Conservation (phyloP, 1,140 invertebrate species). For the Drosophila willistoni region DNA sequence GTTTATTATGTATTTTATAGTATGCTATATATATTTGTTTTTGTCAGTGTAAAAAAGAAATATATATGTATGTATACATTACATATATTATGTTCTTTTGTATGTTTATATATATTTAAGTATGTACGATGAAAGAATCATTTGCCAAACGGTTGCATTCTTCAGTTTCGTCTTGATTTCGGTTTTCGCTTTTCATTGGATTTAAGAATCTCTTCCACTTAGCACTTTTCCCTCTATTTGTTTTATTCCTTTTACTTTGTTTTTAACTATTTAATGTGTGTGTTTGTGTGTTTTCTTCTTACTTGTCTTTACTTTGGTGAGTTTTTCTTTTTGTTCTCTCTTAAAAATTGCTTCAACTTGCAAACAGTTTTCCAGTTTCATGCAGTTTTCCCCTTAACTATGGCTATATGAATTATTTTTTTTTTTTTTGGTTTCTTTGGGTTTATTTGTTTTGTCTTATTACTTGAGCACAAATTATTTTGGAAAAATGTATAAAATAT, state of each 20-base stretch:
- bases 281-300: neutral
- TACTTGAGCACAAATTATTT: slow-evolving; percentile 64
- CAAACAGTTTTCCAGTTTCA: slow-evolving; percentile 58
- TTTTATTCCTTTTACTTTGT: slow-evolving; percentile 40
- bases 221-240: slow-evolving; percentile 38
- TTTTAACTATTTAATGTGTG: slow-evolving; percentile 60
- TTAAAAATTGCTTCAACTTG: slow-evolving; percentile 72
- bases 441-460: slow-evolving; percentile 16
- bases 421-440: slow-evolving; percentile 22
- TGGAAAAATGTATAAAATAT: slow-evolving; percentile 67
- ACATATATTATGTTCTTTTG: slow-evolving; percentile 31
- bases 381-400: slow-evolving; percentile 55
- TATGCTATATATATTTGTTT: slow-evolving; percentile 66
- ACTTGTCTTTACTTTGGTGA: slow-evolving; percentile 24
- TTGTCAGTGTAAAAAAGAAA: slow-evolving; percentile 72
- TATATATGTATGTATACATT: slow-evolving; percentile 51
- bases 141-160: slow-evolving; percentile 53
- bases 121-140: slow-evolving; percentile 57
- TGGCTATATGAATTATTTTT: slow-evolving; percentile 47
- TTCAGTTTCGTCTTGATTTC: neutral
- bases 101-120: slow-evolving; percentile 30
- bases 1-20: slow-evolving; percentile 49
- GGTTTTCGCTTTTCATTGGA: slow-evolving; percentile 31
- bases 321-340: slow-evolving; percentile 30
- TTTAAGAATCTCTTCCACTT: slow-evolving; percentile 44